Evolutionary conservation across 2,797 vertebrate species (phyloP).

Genomic region (Alca torda): DNA sequence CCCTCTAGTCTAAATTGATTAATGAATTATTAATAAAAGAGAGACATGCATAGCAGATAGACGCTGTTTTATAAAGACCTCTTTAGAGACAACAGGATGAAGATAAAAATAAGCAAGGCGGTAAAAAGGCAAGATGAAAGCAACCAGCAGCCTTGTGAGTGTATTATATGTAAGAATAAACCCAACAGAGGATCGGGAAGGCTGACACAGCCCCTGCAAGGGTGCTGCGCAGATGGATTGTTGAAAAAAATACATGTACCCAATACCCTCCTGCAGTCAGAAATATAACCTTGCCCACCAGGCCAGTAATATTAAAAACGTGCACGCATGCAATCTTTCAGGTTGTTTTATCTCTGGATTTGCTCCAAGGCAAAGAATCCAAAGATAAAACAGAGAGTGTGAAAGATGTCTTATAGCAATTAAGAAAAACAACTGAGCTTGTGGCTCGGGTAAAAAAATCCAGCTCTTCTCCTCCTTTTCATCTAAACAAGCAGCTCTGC

Average conservation of each 20-base stretch:
- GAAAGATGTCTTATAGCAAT: background rate
- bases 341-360: background rate
- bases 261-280: background rate
- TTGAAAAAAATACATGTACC: background rate
- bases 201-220: background rate
- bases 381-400: background rate
- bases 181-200: background rate
- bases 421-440: background rate
- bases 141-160: background rate
- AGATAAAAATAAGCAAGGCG: slow-evolving; percentile 11
- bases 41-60: background rate
- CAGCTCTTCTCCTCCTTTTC: background rate
- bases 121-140: slow-evolving; percentile 33
- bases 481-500: background rate
- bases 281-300: background rate
- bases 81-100: background rate
- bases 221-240: background rate
- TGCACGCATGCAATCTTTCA: background rate
- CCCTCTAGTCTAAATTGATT: slow-evolving; percentile 14
- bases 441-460: background rate
- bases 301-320: background rate
- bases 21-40: slow-evolving; percentile 59
- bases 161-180: background rate
- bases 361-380: background rate
- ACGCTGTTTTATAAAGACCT: background rate